Evolutionary conservation across 2,888 invertebrate genomes (phyloP).

Genomic region (Athetis lepigone): DNA sequence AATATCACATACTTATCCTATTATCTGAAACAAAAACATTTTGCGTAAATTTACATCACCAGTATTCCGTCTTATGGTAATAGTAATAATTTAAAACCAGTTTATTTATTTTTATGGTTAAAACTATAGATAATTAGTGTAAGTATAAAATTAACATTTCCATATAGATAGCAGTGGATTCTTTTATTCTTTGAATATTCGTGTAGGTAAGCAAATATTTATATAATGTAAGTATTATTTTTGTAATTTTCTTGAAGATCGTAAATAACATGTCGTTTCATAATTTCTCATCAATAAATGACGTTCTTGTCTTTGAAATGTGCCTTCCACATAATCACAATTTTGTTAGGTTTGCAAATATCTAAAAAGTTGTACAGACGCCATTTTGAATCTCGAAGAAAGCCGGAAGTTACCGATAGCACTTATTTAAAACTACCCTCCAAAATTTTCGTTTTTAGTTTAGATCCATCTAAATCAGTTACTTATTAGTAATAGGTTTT

Average conservation of each 20-base stretch:
- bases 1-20: too few species aligned
- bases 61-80: neutral
- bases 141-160: slow-evolving; percentile 52
- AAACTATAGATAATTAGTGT: slow-evolving; percentile 81
- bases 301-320: slow-evolving; percentile 44
- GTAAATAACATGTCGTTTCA: slow-evolving; percentile 20
- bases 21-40: too few species aligned
- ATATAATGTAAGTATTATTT: slow-evolving; percentile 43
- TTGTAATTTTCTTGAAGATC: slow-evolving; percentile 40
- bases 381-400: slow-evolving; percentile 51
- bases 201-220: slow-evolving; percentile 25
- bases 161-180: slow-evolving; percentile 31
- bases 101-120: slow-evolving; percentile 73
- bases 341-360: slow-evolving; percentile 15
- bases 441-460: slow-evolving; percentile 18
- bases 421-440: slow-evolving; percentile 10
- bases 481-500: slow-evolving; percentile 44
- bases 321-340: slow-evolving; percentile 55
- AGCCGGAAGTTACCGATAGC: slow-evolving; percentile 30
- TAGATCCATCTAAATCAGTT: slow-evolving; percentile 42
- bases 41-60: neutral
- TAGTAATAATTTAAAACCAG: slow-evolving; percentile 29
- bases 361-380: slow-evolving; percentile 19
- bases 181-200: slow-evolving; percentile 39
- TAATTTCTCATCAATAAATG: slow-evolving; percentile 31